These are phyloP conservation scores for Macrochelys suwanniensis DNA, from an alignment of 2,797 vertebrate species.

Conservation along the genomic window DNA sequence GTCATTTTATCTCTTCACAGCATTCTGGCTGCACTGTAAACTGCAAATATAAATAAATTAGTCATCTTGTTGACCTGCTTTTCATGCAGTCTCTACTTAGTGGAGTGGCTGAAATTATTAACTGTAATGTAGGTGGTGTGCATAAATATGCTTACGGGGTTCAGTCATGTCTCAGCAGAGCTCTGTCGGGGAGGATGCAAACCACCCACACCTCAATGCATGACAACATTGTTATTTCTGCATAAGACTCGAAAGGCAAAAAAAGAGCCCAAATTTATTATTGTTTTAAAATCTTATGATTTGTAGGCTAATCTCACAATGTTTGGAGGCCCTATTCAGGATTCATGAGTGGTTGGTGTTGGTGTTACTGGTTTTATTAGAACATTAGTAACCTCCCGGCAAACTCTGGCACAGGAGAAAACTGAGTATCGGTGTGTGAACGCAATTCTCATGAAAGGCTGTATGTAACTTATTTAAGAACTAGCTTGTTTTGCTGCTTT, in stretches of 20 bases:
- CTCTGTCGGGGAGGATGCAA: not conserved
- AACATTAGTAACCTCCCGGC: not conserved
- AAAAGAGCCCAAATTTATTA: not conserved
- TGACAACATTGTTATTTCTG: not conserved
- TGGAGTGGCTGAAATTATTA: not conserved
- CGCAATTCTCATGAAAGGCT: not conserved
- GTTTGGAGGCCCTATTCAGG: not conserved
- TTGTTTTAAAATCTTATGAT: not conserved
- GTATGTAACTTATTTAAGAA: not conserved
- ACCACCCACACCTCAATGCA: accelerated
- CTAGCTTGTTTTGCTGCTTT: not conserved
- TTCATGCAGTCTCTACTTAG: not conserved
- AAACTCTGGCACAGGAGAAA: not conserved
- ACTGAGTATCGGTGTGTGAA: not conserved
- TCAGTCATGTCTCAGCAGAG: not conserved
- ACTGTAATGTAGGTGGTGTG: not conserved
- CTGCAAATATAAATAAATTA: not conserved
- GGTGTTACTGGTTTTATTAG: not conserved
- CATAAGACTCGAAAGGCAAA: not conserved
- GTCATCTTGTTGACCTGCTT: not conserved
- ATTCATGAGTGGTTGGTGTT: not conserved
- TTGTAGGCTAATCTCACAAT: not conserved
- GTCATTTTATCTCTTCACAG: not conserved
- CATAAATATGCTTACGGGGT: not conserved
- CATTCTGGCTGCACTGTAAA: not conserved